Conservation (phyloP, 2,797 vertebrate species). For the Typhlichthys subterraneus region DNA sequence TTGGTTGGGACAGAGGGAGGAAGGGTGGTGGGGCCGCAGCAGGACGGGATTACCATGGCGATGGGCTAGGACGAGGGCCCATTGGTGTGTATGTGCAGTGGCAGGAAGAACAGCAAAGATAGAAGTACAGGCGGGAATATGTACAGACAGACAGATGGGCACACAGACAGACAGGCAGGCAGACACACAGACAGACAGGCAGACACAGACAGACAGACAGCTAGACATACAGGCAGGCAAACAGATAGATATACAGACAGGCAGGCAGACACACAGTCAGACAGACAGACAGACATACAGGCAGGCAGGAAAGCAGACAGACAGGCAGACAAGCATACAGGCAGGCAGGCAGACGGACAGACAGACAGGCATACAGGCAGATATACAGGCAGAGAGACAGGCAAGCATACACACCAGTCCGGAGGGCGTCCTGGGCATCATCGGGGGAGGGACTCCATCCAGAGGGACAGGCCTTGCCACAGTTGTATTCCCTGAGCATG, state of each 20-base stretch:
- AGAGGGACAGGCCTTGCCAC: slow-evolving; percentile 51
- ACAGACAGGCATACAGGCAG: neutral
- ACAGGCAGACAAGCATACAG: neutral
- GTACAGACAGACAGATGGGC: neutral
- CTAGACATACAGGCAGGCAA: neutral
- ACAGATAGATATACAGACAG: neutral
- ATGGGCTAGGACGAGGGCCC: neutral
- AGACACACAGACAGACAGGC: neutral
- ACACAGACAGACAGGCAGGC: neutral
- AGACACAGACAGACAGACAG: neutral
- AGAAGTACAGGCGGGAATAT: too few relatives aligned
- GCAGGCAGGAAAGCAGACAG: neutral
- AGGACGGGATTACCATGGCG: slow-evolving; percentile 19
- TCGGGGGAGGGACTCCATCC: slow-evolving; percentile 68
- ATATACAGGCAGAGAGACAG: neutral
- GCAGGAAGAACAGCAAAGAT: neutral
- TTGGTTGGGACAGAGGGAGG: slow-evolving; percentile 29
- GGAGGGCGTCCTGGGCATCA: slow-evolving; percentile 57
- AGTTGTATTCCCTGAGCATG: slow-evolving; percentile 78
- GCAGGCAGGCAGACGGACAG: neutral
- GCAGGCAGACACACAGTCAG: neutral
- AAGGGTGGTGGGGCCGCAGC: neutral
- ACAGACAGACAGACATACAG: neutral
- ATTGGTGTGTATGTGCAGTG: neutral
- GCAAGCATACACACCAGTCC: slow-evolving; percentile 62